Evolutionary conservation across 2,113 vertebrate species (phyloP).

Genomic region (Muntiacus muntjak): DNA sequence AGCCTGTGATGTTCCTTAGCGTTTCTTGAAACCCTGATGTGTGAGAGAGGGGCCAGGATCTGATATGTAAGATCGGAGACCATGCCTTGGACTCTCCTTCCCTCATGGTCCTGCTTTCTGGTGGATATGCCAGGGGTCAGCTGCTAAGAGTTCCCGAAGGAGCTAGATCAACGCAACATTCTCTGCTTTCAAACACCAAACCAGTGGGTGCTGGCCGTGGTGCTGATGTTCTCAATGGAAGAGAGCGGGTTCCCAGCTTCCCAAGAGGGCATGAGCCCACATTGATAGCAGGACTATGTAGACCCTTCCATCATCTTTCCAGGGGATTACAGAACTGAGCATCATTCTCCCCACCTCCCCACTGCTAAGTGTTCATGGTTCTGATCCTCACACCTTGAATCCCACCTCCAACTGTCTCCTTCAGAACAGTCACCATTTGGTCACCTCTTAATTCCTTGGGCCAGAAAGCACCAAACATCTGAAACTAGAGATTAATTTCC

Average conservation of each 20-base stretch:
- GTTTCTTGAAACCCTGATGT: neutral
- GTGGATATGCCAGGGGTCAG: neutral
- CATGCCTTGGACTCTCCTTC: neutral
- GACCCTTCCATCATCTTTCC: neutral
- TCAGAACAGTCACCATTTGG: neutral
- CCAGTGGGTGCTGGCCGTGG: slow-evolving; percentile 36
- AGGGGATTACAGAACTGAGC: neutral
- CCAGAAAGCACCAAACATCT: neutral
- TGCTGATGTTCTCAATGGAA: slow-evolving; percentile 27
- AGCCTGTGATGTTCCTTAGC: neutral
- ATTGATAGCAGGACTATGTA: neutral
- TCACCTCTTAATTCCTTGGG: neutral
- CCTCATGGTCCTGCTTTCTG: neutral
- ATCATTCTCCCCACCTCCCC: neutral
- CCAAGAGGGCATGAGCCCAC: neutral
- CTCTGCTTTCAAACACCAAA: neutral
- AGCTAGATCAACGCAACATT: neutral
- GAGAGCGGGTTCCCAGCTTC: neutral
- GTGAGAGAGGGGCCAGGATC: neutral
- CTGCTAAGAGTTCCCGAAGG: neutral
- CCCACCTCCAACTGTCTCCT: neutral
- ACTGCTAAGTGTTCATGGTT: neutral
- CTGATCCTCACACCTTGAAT: neutral
- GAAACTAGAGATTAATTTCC: neutral
- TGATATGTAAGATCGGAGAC: neutral